Evolutionary conservation across 2,113 vertebrate species (phyloP), one percentile per base, ranked within the genome.

Genomic region (Psettodes erumei): DNA sequence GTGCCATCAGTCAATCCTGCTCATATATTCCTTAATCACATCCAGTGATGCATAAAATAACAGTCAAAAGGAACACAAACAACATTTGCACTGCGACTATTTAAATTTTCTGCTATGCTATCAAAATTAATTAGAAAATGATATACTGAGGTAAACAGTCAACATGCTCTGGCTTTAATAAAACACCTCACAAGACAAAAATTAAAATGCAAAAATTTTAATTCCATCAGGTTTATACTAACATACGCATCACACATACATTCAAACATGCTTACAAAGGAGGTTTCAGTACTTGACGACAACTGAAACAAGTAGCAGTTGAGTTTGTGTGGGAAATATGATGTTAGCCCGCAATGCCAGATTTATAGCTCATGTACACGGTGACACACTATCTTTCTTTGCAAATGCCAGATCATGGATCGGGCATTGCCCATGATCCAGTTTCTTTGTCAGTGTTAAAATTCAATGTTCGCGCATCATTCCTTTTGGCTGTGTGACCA

Each of bases 81-180:
- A 61, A 35, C 18, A 69, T 68, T 55, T 51, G 40, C 33, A 40
- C 11, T 27, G 25, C 48, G 48, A 18, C 11, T 0, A 1, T 43
- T 51, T 21, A 5, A 23, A 53, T 27, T 37, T 58, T 40, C 50
- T 79, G 25, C 45, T 54, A 8, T 5, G 37, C n/a, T 8, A 28
- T 45, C 59, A 61, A 27, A 63, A 48, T 54, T 33, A 42, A 74
- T 63, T n/a, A 28, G 50, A 70, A 59, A 56, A 64, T 68, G 9
- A 53, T 30, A 55, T 8, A 48, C 45, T 25, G 58, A 55, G 50
- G 25, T 50, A n/a, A 66, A 64, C 23, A 42, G 16, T 68, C 21
- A 4, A 27, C 32, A 40, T 18, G 19, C 19, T 47, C n/a, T 51
- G 27, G 19, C 8, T 48, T 76, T 32, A 53, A 77, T 51, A 21